These are phyloP conservation scores for Leptopilina drosophilae DNA, from an alignment of 2,888 invertebrate species.

Conservation along the genomic window DNA sequence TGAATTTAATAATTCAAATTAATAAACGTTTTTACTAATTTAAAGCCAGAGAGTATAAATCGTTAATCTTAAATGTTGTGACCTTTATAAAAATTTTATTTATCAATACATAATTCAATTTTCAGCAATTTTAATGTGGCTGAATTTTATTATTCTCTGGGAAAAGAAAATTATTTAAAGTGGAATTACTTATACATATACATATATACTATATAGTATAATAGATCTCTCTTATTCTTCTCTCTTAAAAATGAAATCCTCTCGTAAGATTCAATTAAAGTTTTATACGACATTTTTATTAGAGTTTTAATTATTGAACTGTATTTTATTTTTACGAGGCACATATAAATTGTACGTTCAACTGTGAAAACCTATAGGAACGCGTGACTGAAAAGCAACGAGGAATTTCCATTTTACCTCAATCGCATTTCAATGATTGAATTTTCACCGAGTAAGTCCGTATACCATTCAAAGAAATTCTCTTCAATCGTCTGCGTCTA, in stretches of 20 bases:
- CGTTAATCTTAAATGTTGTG: too few species aligned
- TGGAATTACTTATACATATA: too few species aligned
- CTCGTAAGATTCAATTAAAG: neutral
- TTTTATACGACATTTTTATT: conserved; percentile 3
- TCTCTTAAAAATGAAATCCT: neutral
- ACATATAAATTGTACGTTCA: conserved; percentile 25
- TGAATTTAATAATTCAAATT: too few species aligned
- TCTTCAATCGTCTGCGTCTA: conserved; percentile 1
- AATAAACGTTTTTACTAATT: too few species aligned
- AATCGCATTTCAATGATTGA: conserved; percentile 37
- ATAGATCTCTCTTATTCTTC: too few species aligned
- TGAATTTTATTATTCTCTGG: too few species aligned
- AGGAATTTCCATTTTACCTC: conserved; percentile 30
- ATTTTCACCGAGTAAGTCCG: conserved; percentile 26
- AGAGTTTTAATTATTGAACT: neutral
- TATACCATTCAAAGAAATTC: conserved; percentile 23
- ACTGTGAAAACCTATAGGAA: conserved; percentile 5
- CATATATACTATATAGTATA: too few species aligned
- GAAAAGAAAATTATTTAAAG: too few species aligned
- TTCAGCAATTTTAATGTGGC: too few species aligned
- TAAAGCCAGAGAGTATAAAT: too few species aligned
- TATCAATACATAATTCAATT: too few species aligned
- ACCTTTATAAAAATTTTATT: too few species aligned
- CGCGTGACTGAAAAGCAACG: conserved; percentile 20
- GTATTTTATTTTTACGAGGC: neutral